Evolutionary conservation across 2,113 vertebrate species (phyloP), one percentile per base, ranked within the genome.

Genomic region (Paratilapia polleni): DNA sequence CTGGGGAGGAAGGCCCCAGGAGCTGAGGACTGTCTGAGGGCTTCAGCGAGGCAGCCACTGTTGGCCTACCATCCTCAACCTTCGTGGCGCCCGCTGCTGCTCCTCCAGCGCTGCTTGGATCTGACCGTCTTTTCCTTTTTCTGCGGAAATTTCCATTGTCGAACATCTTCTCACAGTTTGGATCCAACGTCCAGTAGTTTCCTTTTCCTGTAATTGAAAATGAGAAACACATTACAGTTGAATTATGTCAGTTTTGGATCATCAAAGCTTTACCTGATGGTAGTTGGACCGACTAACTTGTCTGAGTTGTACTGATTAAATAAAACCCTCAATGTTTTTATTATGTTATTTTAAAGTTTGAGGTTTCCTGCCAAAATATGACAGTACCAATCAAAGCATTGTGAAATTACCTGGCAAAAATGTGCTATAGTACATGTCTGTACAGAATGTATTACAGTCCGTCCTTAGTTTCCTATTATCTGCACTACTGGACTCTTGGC

Each of bases 141-240:
- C 98, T 91, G 3, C 98, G 97, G 92, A 99, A 99, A 87, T 99
- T 99, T 10, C 98, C 98, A 0, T 99, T 99, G 90, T 99, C 98
- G 77, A 99, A 99, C 98, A 99, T 99, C 91, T 99, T 99, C 90
- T 99, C 98, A 57, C 98, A 99, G 96, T 99, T 99, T 14, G 98
- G 98, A 87, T 99, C 98, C 87, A 99, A 90, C 8, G 98, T 99
- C 98, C 98, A 99, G 88, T 99, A 99, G 89, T 99, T 99, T 43
- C 98, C 98, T 79, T 99, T 99, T 20, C 98, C 98, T 99, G 83
- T 4, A 54, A 66, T 4, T 3, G 11, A 8, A n/a, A 12, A 87
- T 3, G 6, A 87, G 60, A 86, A 10, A 62, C 4, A 43, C 5
- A 6, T 62, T 13, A 74, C 3, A 82, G 22, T 8, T 15, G 6